Conservation (phyloP, 2,888 invertebrate genomes). For the Dione juno region DNA sequence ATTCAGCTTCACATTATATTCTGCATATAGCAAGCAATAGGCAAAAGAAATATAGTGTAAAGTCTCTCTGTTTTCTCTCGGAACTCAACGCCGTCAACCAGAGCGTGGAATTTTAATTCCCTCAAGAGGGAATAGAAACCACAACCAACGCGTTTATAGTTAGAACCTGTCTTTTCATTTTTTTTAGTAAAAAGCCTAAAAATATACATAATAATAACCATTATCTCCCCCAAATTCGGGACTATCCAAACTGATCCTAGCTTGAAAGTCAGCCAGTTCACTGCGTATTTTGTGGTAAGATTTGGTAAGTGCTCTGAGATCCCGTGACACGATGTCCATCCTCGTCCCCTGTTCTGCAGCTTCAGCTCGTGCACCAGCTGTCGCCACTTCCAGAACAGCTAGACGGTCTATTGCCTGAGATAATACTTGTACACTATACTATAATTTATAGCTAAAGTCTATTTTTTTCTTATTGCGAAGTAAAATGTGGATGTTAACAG, state of each 20-base stretch:
- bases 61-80: too few relatives aligned
- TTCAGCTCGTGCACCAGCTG: constrained; percentile 78
- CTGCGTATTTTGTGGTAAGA: constrained; percentile 72
- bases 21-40: too few relatives aligned
- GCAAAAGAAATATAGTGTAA: too few relatives aligned
- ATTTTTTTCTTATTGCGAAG: too few relatives aligned
- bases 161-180: too few relatives aligned
- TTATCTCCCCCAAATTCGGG: constrained; percentile 68
- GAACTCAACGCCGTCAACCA: too few relatives aligned
- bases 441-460: too few relatives aligned
- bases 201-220: constrained; percentile 54
- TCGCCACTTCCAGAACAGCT: constrained; percentile 78
- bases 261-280: constrained; percentile 74
- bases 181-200: neutral
- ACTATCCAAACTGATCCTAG: constrained; percentile 64
- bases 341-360: constrained; percentile 61
- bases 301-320: constrained; percentile 73
- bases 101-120: too few relatives aligned
- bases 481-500: too few relatives aligned
- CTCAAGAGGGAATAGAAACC: too few relatives aligned
- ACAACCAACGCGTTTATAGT: too few relatives aligned
- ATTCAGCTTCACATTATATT: too few relatives aligned
- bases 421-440: neutral
- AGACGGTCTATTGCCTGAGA: constrained; percentile 67
- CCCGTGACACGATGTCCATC: constrained; percentile 65